Evolutionary conservation across 1,140 invertebrate genomes (phyloP).

Genomic region (Marisa cornuarietis): DNA sequence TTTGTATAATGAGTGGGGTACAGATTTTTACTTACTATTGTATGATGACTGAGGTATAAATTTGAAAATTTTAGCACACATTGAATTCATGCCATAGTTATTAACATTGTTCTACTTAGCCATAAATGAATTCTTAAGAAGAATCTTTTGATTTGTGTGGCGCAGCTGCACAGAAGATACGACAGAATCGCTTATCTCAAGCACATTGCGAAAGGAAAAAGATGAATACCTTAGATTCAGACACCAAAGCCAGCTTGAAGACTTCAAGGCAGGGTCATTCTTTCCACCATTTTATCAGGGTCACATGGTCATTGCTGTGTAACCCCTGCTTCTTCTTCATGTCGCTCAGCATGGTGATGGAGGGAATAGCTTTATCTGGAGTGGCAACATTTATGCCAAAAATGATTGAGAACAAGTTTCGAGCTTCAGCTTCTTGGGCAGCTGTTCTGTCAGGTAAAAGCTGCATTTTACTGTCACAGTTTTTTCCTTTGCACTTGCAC

Average conservation of each 20-base stretch:
- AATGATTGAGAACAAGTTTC: constrained; percentile 83
- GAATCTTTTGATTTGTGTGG: constrained; percentile 9
- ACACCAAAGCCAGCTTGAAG: no score
- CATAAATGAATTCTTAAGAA: no score
- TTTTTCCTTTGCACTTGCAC: background rate
- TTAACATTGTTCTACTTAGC: no score
- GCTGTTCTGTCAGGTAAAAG: constrained; percentile 78
- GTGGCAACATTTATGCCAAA: constrained; percentile 86
- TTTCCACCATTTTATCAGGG: constrained; percentile 29
- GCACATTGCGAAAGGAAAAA: constrained; percentile 67
- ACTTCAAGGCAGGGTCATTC: background rate
- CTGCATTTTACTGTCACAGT: background rate
- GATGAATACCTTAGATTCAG: no score
- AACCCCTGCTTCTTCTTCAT: constrained; percentile 85
- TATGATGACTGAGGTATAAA: no score
- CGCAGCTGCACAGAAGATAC: constrained; percentile 44
- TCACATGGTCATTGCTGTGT: constrained; percentile 68
- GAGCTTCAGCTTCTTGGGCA: constrained; percentile 77
- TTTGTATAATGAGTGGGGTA: no score
- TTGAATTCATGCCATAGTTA: no score
- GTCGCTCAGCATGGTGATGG: constrained; percentile 78
- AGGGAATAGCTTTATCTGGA: constrained; percentile 80
- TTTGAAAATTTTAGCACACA: no score
- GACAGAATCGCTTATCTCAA: constrained; percentile 74
- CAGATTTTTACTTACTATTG: no score